Base-by-base conservation (phyloP, 2,113 vertebrate species). In the Psephotus haematonotus region DNA sequence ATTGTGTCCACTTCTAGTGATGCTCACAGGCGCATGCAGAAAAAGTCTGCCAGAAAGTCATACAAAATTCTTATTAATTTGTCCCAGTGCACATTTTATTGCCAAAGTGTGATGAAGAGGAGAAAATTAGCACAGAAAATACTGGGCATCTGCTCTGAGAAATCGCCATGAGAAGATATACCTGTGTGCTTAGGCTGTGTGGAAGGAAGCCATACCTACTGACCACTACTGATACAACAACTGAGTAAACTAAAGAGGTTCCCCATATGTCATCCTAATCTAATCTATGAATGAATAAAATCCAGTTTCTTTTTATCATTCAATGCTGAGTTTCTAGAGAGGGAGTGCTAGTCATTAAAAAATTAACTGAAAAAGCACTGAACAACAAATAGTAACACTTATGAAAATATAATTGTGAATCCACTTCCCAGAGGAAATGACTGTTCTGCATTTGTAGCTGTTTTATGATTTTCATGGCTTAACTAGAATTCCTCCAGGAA, bases 401-500 rank as follows among this genome's bases (percentile, higher is more conserved):
- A 33, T 50, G 68, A 77, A 89, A 92, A 59, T 59, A 72, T 46
- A 13, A 44, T 33, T 50, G n/a, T 43, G 33, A 78, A 74, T 91
- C 35, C 12, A 41, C 17, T 92, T 82, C 25, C 70, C 29, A 14
- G 71, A 90, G 60, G 64, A 86, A 88, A 92, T 63, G 14, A 44
- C 25, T 53, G 13, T 35, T 72, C 69, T 71, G 28, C 65, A 37
- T 85, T 49, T 90, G 31, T 37, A 78, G 11, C 49, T 65, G 41
- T 41, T 43, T 79, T 64, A 47, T 29, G 71, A 95, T 86, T 93
- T 87, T 25, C 17, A 35, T 60, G 15, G 39, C 8, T 83, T 82
- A 91, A 70, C 44, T 88, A 72, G 19, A 83, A 85, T 88, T 95
- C 50, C 60, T 81, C 28, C 28, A 69, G 78, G 52, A 95, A 84